Conservation (phyloP, 2,113 vertebrate species). For the Cyprinodon variegatus region DNA sequence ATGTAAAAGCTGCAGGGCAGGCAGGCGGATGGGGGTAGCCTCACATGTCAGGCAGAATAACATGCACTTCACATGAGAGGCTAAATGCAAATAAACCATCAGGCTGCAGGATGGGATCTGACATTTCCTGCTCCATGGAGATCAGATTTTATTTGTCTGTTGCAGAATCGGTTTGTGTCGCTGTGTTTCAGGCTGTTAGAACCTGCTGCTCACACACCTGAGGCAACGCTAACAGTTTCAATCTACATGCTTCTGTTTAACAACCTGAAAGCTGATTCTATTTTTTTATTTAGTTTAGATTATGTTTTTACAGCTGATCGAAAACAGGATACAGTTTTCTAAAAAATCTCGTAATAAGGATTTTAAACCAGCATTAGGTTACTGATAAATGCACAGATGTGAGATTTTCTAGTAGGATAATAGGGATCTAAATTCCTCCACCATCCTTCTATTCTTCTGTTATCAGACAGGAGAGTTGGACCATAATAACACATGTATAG, state of each 20-base stretch:
- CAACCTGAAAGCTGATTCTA: neutral
- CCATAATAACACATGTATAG: too few relatives aligned
- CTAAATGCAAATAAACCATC: neutral
- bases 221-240: neutral
- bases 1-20: neutral
- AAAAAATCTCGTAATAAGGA: too few relatives aligned
- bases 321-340: neutral
- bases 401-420: too few relatives aligned
- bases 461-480: too few relatives aligned
- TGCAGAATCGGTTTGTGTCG: neutral
- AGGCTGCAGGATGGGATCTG: neutral
- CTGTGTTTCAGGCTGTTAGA: neutral
- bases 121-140: neutral
- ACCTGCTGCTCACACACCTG: neutral
- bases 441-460: too few relatives aligned
- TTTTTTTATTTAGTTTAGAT: neutral
- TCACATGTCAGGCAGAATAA: slow-evolving; percentile 34
- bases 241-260: neutral
- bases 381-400: too few relatives aligned
- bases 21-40: neutral
- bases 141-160: neutral
- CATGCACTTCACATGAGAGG: neutral
- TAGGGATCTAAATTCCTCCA: too few relatives aligned
- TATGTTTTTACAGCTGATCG: neutral
- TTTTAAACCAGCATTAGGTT: too few relatives aligned